Evolutionary conservation across 1,140 invertebrate species (phyloP).

Genomic region (Papilio glaucus): DNA sequence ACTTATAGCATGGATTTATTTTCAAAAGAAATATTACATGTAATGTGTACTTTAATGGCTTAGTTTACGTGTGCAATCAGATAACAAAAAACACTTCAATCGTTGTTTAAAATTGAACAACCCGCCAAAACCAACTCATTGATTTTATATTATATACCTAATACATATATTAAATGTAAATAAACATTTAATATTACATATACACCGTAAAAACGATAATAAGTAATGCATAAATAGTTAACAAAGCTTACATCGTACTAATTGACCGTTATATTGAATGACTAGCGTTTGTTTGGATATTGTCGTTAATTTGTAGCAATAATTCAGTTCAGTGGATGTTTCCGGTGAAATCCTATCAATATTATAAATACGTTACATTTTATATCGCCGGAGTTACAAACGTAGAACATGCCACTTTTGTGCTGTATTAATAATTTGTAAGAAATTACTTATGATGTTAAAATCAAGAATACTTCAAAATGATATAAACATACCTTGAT

Average conservation of each 20-base stretch:
- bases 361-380: not conserved
- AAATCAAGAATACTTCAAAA: too few species aligned
- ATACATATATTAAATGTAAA: not conserved
- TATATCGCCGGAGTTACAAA: not conserved
- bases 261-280: conserved; percentile 4
- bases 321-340: conserved; percentile 11
- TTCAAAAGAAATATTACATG: too few species aligned
- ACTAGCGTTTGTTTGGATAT: conserved; percentile 26
- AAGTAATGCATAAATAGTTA: not conserved
- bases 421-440: too few species aligned
- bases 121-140: too few species aligned
- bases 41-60: too few species aligned
- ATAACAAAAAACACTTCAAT: too few species aligned
- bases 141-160: too few species aligned
- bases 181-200: not conserved
- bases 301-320: conserved; percentile 22
- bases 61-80: too few species aligned
- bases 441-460: too few species aligned
- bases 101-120: too few species aligned
- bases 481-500: too few species aligned
- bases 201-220: not conserved
- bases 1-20: not conserved
- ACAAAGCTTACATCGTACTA: not conserved
- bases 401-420: too few species aligned
- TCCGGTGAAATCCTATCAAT: conserved; percentile 2